A percentile compares a stretch with the other conserved stretches of the same genome.
phyloP scores from a whole-genome alignment of 1,140 invertebrate species.

The Leptonema lineaticorne region DNA sequence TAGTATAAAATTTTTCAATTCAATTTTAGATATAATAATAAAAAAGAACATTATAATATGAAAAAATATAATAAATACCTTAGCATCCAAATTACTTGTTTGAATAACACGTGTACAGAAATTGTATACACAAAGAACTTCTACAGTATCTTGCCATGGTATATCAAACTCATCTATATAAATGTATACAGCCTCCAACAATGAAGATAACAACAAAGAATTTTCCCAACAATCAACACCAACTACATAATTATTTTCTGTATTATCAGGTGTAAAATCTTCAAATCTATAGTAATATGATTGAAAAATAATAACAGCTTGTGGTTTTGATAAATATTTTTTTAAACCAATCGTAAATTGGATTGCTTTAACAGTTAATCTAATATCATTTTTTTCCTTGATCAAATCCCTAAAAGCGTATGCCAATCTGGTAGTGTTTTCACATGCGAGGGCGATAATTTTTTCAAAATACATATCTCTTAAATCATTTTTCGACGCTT shows the following conservation, averaged over 20 bases:
- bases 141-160: slow-evolving; percentile 71
- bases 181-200: slow-evolving; percentile 63
- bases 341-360: slow-evolving; percentile 60
- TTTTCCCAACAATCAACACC: slow-evolving; percentile 42
- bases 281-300: slow-evolving; percentile 66
- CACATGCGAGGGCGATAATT: slow-evolving; percentile 62
- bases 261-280: slow-evolving; percentile 54
- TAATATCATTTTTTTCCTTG: slow-evolving; percentile 53
- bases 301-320: slow-evolving; percentile 72
- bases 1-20: too few species aligned
- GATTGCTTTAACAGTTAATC: slow-evolving; percentile 63
- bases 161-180: slow-evolving; percentile 69
- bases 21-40: too few species aligned
- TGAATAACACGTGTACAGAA: slow-evolving; percentile 58
- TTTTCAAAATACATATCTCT: slow-evolving; percentile 65
- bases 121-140: slow-evolving; percentile 63
- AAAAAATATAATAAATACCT: slow-evolving; percentile 47
- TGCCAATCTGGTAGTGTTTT: slow-evolving; percentile 61
- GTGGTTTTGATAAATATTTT: slow-evolving; percentile 59
- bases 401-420: slow-evolving; percentile 61
- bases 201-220: slow-evolving; percentile 57
- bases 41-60: not conserved
- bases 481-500: slow-evolving; percentile 50
- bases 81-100: slow-evolving; percentile 54
- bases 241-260: slow-evolving; percentile 39